Evolutionary conservation across 1,140 invertebrate species (phyloP).

Genomic region (Eriosoma lanigerum): DNA sequence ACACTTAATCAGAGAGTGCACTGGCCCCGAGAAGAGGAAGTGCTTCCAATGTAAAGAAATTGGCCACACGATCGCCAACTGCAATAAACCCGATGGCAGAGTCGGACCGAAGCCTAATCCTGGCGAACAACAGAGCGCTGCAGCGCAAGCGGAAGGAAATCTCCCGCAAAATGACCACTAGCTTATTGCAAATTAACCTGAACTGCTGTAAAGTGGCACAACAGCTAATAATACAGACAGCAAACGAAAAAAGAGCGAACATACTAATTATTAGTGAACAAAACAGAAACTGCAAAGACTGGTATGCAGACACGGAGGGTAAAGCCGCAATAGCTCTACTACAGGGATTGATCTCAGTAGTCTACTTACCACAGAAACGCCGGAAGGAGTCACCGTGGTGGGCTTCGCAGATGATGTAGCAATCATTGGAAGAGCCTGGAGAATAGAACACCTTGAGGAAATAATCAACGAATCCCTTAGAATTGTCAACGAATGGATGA

Average conservation of each 20-base stretch:
- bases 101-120: not conserved
- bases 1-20: not conserved
- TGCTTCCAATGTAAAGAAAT: not conserved
- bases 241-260: too few species aligned
- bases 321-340: not conserved
- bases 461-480: not conserved
- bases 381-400: not conserved
- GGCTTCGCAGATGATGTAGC: not conserved
- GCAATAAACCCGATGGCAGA: not conserved
- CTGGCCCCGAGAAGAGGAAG: not conserved
- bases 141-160: too few species aligned
- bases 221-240: too few species aligned
- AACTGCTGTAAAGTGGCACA: too few species aligned
- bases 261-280: not conserved
- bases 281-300: not conserved
- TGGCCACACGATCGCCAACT: not conserved
- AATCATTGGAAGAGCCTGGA: not conserved
- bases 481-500: not conserved
- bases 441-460: not conserved
- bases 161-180: too few species aligned
- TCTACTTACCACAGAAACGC: not conserved
- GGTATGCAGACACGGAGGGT: not conserved
- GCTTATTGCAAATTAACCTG: not conserved
- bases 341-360: not conserved
- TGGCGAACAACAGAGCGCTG: too few species aligned